phyloP scores from a whole-genome alignment of 2,113 vertebrate genomes.

The Pterophyllum scalare region DNA sequence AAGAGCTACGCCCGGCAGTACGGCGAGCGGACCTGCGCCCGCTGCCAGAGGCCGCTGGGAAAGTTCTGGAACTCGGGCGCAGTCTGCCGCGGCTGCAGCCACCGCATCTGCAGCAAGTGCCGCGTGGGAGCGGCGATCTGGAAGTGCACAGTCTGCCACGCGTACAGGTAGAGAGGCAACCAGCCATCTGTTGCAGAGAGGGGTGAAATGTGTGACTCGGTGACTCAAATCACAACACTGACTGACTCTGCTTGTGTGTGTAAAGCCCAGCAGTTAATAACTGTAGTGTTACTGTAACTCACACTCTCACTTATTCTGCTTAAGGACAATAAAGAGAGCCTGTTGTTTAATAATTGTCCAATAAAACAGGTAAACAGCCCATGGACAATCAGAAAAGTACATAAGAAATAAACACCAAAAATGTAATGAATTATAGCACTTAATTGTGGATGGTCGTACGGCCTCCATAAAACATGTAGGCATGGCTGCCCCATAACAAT shows the following conservation, averaged over 20 bases:
- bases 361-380: neutral
- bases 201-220: neutral
- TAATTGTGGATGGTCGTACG: neutral
- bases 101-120: slow-evolving; percentile 88
- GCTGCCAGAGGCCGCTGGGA: slow-evolving; percentile 86
- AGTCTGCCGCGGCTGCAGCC: slow-evolving; percentile 90
- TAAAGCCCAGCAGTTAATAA: neutral
- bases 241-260: neutral
- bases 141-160: slow-evolving; percentile 90
- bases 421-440: neutral
- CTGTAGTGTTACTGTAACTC: neutral
- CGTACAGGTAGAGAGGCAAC: slow-evolving; percentile 77
- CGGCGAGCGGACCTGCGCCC: slow-evolving; percentile 84
- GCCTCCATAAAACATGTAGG: neutral
- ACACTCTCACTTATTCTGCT: neutral
- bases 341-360: neutral
- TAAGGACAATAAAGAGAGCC: neutral
- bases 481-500: neutral
- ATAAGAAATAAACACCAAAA: neutral
- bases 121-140: slow-evolving; percentile 76
- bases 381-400: neutral
- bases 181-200: neutral
- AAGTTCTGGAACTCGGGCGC: slow-evolving; percentile 85
- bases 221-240: neutral
- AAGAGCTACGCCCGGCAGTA: slow-evolving; percentile 71